Conservation (phyloP, 2,888 invertebrate species). For the Drosophila neonasuta region DNA sequence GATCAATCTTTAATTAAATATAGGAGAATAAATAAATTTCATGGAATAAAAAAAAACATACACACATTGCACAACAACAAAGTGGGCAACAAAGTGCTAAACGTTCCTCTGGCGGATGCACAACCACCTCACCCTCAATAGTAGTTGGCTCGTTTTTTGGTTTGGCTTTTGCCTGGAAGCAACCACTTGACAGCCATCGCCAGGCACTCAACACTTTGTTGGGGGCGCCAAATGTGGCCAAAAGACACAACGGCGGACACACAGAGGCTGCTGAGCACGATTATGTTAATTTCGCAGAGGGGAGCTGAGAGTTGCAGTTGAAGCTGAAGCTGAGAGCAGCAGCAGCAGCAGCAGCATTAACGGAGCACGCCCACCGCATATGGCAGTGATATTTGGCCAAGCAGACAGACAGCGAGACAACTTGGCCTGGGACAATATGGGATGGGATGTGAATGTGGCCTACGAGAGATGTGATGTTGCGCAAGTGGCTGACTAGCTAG, state of each 20-base stretch:
- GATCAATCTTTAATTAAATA: too few relatives aligned
- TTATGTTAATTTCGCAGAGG: constrained; percentile 68
- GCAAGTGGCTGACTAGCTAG: constrained; percentile 51
- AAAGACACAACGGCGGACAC: constrained; percentile 17
- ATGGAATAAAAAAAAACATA: background rate
- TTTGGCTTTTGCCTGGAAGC: constrained; percentile 52
- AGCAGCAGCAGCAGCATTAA: constrained; percentile 57
- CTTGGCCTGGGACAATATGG: constrained; percentile 22
- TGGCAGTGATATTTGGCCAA: constrained; percentile 69
- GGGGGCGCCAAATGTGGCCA: constrained; percentile 51
- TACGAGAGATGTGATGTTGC: constrained; percentile 61
- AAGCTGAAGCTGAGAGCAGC: background rate
- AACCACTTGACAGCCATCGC: constrained; percentile 70
- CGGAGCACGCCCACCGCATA: constrained; percentile 76
- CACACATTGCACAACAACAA: constrained; percentile 57
- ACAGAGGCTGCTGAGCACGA: constrained; percentile 62
- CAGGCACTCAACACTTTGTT: constrained; percentile 69
- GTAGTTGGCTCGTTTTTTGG: background rate
- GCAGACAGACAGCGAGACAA: constrained; percentile 3
- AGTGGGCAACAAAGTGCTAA: constrained; percentile 52
- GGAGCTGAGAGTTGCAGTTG: constrained; percentile 28
- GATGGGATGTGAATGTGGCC: constrained; percentile 40
- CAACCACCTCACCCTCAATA: constrained; percentile 21
- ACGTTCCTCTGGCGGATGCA: constrained; percentile 29
- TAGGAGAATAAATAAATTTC: too few relatives aligned